Evolutionary conservation across 2,888 invertebrate species (phyloP).

Genomic region (Drosophila engyochracea): DNA sequence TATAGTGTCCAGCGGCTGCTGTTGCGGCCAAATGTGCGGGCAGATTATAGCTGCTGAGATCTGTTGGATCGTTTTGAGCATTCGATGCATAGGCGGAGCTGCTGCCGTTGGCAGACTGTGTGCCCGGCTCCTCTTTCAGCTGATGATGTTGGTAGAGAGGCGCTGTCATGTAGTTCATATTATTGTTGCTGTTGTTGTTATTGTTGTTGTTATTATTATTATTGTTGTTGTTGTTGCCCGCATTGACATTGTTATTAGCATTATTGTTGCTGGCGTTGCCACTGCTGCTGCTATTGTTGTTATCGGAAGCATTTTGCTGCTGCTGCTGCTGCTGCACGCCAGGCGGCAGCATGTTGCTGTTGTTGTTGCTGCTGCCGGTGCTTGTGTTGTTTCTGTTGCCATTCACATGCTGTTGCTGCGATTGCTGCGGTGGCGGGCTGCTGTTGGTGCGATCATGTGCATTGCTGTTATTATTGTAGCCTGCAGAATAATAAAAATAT

Average conservation of each 20-base stretch:
- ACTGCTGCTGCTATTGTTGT: slow-evolving; percentile 44
- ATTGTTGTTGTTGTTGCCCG: slow-evolving; percentile 37
- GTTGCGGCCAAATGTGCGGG: slow-evolving; percentile 74
- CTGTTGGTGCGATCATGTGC: slow-evolving; percentile 84
- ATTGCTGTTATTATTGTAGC: slow-evolving; percentile 74
- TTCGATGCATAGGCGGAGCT: slow-evolving; percentile 76
- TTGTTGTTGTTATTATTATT: slow-evolving; percentile 58
- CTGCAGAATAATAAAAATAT: slow-evolving; percentile 50
- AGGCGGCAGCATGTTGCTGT: slow-evolving; percentile 72
- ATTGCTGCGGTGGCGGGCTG: slow-evolving; percentile 81
- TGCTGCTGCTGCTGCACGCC: slow-evolving; percentile 60
- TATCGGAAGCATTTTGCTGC: slow-evolving; percentile 66
- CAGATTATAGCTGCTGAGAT: slow-evolving; percentile 82
- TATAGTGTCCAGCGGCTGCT: slow-evolving; percentile 66
- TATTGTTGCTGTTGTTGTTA: slow-evolving; percentile 79
- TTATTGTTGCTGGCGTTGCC: slow-evolving; percentile 49
- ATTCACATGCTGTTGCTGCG: slow-evolving; percentile 47
- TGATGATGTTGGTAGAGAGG: slow-evolving; percentile 83
- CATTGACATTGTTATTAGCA: slow-evolving; percentile 51
- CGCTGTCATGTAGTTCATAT: slow-evolving; percentile 84
- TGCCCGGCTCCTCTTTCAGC: slow-evolving; percentile 85
- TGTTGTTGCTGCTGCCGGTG: slow-evolving; percentile 45
- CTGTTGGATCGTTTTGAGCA: slow-evolving; percentile 83
- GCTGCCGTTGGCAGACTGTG: slow-evolving; percentile 71
- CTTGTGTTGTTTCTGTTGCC: slow-evolving; percentile 60